Percentiles rank a stretch among this genome's conserved stretches.
Evolutionary conservation across 1,140 invertebrate genomes (phyloP).

Genomic region (Caenorhabditis briggsae): DNA sequence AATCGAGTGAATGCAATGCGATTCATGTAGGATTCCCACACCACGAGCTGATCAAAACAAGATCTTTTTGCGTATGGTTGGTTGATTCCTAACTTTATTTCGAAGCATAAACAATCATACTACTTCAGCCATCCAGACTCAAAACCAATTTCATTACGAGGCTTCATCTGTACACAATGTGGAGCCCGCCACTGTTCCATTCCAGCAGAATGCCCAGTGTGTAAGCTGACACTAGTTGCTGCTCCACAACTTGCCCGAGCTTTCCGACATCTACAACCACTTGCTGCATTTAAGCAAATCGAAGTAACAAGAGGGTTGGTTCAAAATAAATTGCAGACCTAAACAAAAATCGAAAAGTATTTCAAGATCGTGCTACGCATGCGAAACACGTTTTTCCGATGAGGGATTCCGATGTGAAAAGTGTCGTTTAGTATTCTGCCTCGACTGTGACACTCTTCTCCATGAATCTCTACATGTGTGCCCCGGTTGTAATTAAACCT

Average conservation of each 20-base stretch:
- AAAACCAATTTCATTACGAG: constrained; percentile 77
- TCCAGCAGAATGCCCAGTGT: constrained; percentile 94
- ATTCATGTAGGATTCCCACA: constrained; percentile 90
- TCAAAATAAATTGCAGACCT: constrained; percentile 33
- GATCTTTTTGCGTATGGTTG: constrained; percentile 86
- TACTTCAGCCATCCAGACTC: constrained; percentile 84
- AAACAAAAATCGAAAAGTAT: not conserved
- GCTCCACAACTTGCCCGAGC: constrained; percentile 90
- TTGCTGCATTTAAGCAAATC: constrained; percentile 83
- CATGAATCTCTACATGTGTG: constrained; percentile 65
- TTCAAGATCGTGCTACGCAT: constrained; percentile 57
- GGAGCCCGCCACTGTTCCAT: constrained; percentile 96
- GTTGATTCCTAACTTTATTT: constrained; percentile 69
- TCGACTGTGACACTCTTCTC: constrained; percentile 66
- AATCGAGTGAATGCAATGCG: constrained; percentile 84
- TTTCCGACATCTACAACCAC: constrained; percentile 92
- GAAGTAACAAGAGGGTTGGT: not conserved
- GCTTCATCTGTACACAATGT: constrained; percentile 96
- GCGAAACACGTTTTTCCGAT: constrained; percentile 31
- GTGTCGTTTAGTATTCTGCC: constrained; percentile 59
- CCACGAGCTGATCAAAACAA: constrained; percentile 77
- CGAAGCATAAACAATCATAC: too few relatives aligned
- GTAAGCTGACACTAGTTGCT: constrained; percentile 94
- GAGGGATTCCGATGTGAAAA: constrained; percentile 58
- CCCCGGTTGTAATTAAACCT: constrained; percentile 63